A percentile compares a stretch with the other conserved stretches of the same genome.
Conservation (phyloP, 1,140 invertebrate species). For the Eufriesea mexicana region DNA sequence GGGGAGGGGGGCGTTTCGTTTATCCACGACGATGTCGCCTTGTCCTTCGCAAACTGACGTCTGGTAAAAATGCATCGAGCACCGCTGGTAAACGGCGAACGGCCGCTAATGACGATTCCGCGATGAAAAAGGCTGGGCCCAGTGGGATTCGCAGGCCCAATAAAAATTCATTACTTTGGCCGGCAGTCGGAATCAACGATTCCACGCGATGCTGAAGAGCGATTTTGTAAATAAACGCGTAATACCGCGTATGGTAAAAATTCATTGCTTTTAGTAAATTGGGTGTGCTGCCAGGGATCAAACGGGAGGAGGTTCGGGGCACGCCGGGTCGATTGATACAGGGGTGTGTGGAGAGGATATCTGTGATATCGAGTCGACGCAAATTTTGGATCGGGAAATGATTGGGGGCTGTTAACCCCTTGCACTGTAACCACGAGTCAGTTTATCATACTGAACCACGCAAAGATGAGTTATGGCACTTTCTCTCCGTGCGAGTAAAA, state of each 20-base stretch:
- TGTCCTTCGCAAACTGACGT: constrained; percentile 27
- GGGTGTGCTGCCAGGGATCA: not conserved
- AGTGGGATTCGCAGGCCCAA: not conserved
- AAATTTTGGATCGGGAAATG: not conserved
- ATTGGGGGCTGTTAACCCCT: not conserved
- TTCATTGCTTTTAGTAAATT: constrained; percentile 46
- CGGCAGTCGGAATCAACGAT: constrained; percentile 11
- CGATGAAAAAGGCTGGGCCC: constrained; percentile 8
- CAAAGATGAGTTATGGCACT: no score
- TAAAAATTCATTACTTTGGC: constrained; percentile 56
- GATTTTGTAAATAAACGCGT: constrained; percentile 47
- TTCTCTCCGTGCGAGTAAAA: no score
- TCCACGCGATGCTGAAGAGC: not conserved
- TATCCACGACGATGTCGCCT: constrained; percentile 10
- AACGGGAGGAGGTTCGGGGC: not conserved
- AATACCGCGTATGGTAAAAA: constrained; percentile 38
- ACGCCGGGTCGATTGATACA: constrained; percentile 15
- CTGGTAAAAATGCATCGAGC: constrained; percentile 33
- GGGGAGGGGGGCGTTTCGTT: constrained; percentile 15
- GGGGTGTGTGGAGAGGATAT: not conserved
- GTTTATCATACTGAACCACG: no score
- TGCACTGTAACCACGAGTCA: no score
- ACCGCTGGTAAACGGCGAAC: constrained; percentile 10
- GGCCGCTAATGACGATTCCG: constrained; percentile 18
- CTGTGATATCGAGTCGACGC: not conserved